A percentile compares a stretch with the other conserved stretches of the same genome.
Evolutionary conservation across 2,797 vertebrate species (phyloP).

Genomic region (Bufotes viridis): DNA sequence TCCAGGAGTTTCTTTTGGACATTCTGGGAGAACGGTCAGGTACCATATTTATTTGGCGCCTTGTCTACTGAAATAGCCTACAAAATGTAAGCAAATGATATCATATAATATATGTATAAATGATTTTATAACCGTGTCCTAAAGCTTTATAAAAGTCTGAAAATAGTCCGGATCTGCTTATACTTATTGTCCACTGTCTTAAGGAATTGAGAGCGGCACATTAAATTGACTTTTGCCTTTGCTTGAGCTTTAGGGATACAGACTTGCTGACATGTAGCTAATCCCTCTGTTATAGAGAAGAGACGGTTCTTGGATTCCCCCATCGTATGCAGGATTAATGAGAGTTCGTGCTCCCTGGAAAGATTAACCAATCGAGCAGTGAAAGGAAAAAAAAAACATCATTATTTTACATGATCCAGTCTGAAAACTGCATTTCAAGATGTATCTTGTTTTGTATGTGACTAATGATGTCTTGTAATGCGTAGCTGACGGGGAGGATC

Average conservation of each 20-base stretch:
- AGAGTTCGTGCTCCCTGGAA: background rate
- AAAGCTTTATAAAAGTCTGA: background rate
- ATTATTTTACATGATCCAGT: slow-evolving; percentile 2
- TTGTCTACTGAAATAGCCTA: too few relatives aligned
- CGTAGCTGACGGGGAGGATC: background rate
- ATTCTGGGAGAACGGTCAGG: too few relatives aligned
- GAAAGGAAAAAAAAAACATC: background rate
- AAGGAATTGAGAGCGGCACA: background rate
- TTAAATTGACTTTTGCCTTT: slow-evolving; percentile 26
- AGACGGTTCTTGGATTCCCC: slow-evolving; percentile 15
- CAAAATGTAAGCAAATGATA: background rate
- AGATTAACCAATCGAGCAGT: background rate
- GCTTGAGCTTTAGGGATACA: background rate
- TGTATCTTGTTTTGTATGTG: slow-evolving; percentile 28
- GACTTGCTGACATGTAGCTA: slow-evolving; percentile 19
- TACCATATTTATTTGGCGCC: too few relatives aligned
- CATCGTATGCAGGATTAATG: slow-evolving; percentile 29
- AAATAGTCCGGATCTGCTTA: background rate
- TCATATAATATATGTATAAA: background rate
- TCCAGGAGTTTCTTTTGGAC: too few relatives aligned
- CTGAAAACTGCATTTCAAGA: slow-evolving; percentile 22
- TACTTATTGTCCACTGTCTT: background rate
- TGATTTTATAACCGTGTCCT: background rate
- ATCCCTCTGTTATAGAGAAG: slow-evolving; percentile 22
- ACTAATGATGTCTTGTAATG: slow-evolving; percentile 21